phyloP scores from a whole-genome alignment of 2,888 invertebrate genomes.

The Paralinhomoeus sp. region DNA sequence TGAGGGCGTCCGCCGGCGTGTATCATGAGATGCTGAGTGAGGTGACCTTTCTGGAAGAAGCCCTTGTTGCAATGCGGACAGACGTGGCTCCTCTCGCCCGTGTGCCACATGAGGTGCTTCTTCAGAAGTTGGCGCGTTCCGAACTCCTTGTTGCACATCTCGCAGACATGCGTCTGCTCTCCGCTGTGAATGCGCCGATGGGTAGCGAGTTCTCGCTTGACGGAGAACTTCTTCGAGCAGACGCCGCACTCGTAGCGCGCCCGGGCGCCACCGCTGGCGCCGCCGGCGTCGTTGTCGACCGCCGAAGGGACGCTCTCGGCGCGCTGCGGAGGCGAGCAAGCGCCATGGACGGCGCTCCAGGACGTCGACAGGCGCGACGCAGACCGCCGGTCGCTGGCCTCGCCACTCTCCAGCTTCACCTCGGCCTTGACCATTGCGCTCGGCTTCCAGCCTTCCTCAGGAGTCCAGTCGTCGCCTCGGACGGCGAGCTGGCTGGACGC shows the following conservation, averaged over 20 bases:
- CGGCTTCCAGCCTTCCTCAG: too few relatives aligned
- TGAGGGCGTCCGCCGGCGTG: conserved; percentile 13
- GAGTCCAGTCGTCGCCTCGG: too few relatives aligned
- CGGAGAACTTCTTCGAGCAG: conserved; percentile 12
- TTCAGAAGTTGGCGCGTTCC: conserved; percentile 29
- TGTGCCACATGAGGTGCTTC: conserved; percentile 30
- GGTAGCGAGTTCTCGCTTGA: conserved; percentile 26
- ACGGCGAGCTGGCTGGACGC: too few relatives aligned
- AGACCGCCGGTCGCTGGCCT: too few relatives aligned
- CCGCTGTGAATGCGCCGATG: conserved; percentile 28
- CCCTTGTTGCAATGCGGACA: conserved; percentile 22
- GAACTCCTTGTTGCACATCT: conserved; percentile 28
- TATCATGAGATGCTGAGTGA: conserved; percentile 26
- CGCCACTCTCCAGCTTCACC: too few relatives aligned
- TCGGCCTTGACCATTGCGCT: too few relatives aligned
- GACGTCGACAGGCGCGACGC: too few relatives aligned
- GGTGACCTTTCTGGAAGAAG: conserved; percentile 12
- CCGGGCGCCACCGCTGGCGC: neutral
- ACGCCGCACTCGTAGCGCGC: conserved; percentile 23
- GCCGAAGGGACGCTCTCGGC: too few relatives aligned
- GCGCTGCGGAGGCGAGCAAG: too few relatives aligned
- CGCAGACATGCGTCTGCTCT: conserved; percentile 24
- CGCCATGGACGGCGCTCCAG: too few relatives aligned
- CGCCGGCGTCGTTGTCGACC: too few relatives aligned
- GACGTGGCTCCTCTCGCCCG: conserved; percentile 26